phyloP scores from a whole-genome alignment of 2,113 vertebrate genomes.

The Hyla sarda region DNA sequence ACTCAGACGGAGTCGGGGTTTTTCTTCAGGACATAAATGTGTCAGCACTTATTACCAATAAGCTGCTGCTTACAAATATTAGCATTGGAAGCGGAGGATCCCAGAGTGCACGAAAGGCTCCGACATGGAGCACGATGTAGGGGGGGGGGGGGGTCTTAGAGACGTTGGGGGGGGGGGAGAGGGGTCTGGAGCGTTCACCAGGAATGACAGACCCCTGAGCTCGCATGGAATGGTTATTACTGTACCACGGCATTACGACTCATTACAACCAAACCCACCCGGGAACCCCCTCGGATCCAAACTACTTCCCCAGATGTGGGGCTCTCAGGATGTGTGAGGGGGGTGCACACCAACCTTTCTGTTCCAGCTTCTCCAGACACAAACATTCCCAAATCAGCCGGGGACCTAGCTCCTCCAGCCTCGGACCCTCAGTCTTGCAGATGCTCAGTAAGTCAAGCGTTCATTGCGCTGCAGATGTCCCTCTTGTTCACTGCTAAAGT shows the following conservation, averaged over 20 bases:
- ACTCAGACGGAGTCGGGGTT: not conserved
- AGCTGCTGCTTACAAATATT: slow-evolving; percentile 37
- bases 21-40: slow-evolving; percentile 44
- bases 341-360: slow-evolving; percentile 69
- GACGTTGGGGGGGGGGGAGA: not conserved
- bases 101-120: slow-evolving; percentile 22
- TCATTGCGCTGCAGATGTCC: slow-evolving; percentile 81
- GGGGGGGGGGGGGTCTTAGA: not conserved
- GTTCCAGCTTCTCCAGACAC: slow-evolving; percentile 77
- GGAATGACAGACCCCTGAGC: slow-evolving; percentile 55
- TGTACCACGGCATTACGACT: slow-evolving; percentile 88
- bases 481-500: slow-evolving; percentile 41
- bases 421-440: slow-evolving; percentile 68
- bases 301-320: slow-evolving; percentile 94
- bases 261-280: slow-evolving; percentile 85
- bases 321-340: slow-evolving; percentile 86
- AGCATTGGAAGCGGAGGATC: slow-evolving; percentile 32
- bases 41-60: slow-evolving; percentile 51
- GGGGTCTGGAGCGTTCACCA: slow-evolving; percentile 14
- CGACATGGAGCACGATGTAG: slow-evolving; percentile 21
- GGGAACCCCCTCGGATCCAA: slow-evolving; percentile 79
- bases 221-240: slow-evolving; percentile 86
- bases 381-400: slow-evolving; percentile 75
- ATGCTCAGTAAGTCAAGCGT: slow-evolving; percentile 82
- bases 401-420: slow-evolving; percentile 68